phyloP scores from a whole-genome alignment of 2,888 invertebrate genomes.

The Cantharis rufa region DNA sequence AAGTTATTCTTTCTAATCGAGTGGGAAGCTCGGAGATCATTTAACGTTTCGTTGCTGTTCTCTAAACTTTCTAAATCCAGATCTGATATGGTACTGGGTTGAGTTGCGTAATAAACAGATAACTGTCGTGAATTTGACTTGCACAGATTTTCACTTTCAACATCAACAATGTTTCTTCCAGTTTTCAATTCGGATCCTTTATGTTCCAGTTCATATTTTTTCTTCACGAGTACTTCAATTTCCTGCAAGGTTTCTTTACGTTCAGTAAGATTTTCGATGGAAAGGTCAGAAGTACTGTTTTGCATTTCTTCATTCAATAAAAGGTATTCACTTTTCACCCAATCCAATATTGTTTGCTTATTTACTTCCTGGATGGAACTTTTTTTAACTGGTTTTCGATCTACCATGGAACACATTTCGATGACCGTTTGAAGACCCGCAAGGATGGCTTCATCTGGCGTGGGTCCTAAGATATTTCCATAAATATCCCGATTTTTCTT shows the following conservation, averaged over 20 bases:
- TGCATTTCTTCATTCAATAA: background rate
- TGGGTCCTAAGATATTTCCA: slow-evolving; percentile 42
- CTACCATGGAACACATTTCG: slow-evolving; percentile 30
- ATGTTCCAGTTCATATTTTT: background rate
- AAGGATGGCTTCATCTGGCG: slow-evolving; percentile 48
- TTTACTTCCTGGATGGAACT: background rate
- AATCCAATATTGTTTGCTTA: slow-evolving; percentile 1
- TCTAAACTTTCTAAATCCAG: background rate
- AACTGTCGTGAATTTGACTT: background rate
- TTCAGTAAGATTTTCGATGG: background rate
- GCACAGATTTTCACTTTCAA: background rate
- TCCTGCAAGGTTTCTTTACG: slow-evolving; percentile 1
- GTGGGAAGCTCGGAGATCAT: background rate
- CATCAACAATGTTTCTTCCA: background rate
- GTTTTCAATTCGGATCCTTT: background rate
- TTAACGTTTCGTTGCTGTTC: background rate
- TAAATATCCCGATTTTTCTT: slow-evolving; percentile 18
- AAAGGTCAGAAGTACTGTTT: background rate
- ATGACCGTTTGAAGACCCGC: slow-evolving; percentile 45
- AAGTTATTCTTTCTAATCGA: background rate
- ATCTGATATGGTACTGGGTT: background rate
- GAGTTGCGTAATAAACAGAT: background rate
- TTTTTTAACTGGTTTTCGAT: background rate
- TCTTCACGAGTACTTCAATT: background rate
- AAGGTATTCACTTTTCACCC: slow-evolving; percentile 9